Evolutionary conservation across 2,797 vertebrate species (phyloP), one percentile per base, ranked within the genome.

Genomic region (Allobates femoralis): DNA sequence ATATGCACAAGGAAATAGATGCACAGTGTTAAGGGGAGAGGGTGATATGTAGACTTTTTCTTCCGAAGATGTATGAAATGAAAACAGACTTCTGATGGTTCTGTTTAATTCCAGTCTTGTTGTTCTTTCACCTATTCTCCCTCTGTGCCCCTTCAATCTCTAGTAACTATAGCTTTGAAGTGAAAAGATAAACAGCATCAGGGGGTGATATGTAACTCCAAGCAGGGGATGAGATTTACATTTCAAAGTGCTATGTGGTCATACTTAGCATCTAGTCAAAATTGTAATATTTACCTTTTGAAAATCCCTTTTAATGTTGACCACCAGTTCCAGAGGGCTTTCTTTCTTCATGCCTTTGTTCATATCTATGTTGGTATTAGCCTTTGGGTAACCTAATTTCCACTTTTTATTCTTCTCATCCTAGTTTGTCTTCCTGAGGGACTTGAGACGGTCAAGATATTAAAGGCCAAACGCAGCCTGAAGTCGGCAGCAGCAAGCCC

Each of bases 131-230:
- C 83, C 75, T 81, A n/a, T 51, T 80, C 53, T 85, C 78, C 19
- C 85, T 69, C 85, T 58, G 55, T 89, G 60, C 85, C 79, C 81
- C 73, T 90, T 91, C 90, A 88, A 92, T 93, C 90, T 90, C 91
- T 91, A 90, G 92, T 93, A 93, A 92, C 93, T 91, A 90, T 89
- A 85, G 93, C 94, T 96, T 94, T 94, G 94, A 96, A 95, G 95
- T 95, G 94, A 93, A 92, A 95, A 95, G 91, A 92, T 91, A 94
- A 93, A 93, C 91, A 92, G 90, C 90, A 90, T 92, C 91, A 93
- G 94, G 92, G 93, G 94, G 92, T 94, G 92, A 93, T 89, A 90
- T 89, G 90, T 90, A 93, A 83, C 81, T 92, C 90, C 92, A 90
- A 85, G 89, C 94, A 94, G 91, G 94, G 92, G 66, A 84, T 74